Evolutionary conservation across 2,888 invertebrate species (phyloP).

Genomic region (Apoderus coryli): DNA sequence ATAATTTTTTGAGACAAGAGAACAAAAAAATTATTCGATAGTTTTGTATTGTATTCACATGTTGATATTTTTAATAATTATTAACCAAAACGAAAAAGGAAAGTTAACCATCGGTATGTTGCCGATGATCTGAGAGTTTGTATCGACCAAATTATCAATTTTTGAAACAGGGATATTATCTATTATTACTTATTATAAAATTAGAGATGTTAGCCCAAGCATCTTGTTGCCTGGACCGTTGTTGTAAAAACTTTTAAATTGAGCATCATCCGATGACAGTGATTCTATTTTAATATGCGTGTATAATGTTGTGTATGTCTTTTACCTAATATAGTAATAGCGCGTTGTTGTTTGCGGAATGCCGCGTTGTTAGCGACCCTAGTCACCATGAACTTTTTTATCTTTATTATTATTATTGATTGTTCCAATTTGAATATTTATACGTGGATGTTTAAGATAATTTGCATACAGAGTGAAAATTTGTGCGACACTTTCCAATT

Average conservation of each 20-base stretch:
- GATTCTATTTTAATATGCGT: conserved; percentile 35
- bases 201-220: conserved; percentile 30
- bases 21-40: too few relatives aligned
- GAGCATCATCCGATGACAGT: conserved; percentile 29
- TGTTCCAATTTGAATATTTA: too few relatives aligned
- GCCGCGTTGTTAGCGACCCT: conserved; percentile 36
- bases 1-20: too few relatives aligned
- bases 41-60: conserved; percentile 29
- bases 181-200: too few relatives aligned
- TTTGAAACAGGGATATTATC: conserved; percentile 29
- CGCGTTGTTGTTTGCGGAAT: conserved; percentile 31
- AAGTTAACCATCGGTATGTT: too few relatives aligned
- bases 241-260: conserved; percentile 25
- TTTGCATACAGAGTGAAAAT: too few relatives aligned
- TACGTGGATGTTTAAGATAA: too few relatives aligned
- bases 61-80: conserved; percentile 34
- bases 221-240: conserved; percentile 31
- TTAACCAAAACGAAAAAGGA: conserved; percentile 11
- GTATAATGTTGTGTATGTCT: conserved; percentile 35
- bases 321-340: conserved; percentile 27
- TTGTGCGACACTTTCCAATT: too few relatives aligned
- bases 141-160: conserved; percentile 31
- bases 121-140: too few relatives aligned
- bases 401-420: neutral
- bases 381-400: conserved; percentile 29